A percentile compares a stretch with the other conserved stretches of the same genome.
Evolutionary conservation across 1,140 invertebrate genomes (phyloP).

Genomic region (Arion vulgaris): DNA sequence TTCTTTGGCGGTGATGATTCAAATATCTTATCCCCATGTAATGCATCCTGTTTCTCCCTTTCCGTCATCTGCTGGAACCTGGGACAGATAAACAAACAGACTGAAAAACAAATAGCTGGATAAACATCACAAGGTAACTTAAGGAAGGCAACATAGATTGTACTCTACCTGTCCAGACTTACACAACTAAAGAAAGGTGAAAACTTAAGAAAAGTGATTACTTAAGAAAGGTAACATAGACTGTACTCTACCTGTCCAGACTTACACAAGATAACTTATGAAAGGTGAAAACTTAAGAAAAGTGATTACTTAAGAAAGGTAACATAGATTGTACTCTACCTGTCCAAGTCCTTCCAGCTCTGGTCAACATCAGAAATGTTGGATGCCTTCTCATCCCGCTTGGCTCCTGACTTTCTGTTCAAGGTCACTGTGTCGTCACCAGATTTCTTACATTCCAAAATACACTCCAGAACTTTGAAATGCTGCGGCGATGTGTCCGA

Average conservation of each 20-base stretch:
- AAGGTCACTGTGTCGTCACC: conserved; percentile 67
- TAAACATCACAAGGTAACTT: too few relatives aligned
- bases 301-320: too few relatives aligned
- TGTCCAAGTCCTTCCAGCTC: conserved; percentile 77
- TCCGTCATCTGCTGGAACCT: conserved; percentile 66
- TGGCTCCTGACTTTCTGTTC: conserved; percentile 59
- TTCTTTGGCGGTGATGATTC: conserved; percentile 86
- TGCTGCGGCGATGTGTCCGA: conserved; percentile 80
- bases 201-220: too few relatives aligned
- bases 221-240: too few relatives aligned
- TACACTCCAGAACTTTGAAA: conserved; percentile 84
- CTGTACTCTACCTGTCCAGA: too few relatives aligned
- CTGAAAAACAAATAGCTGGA: not conserved
- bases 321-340: conserved; percentile 65
- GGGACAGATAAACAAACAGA: conserved; percentile 1
- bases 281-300: too few relatives aligned
- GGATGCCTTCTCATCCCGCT: conserved; percentile 76
- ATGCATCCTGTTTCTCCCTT: conserved; percentile 63
- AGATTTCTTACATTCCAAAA: conserved; percentile 83
- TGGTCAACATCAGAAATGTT: conserved; percentile 75
- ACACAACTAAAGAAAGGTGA: too few relatives aligned
- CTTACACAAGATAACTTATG: too few relatives aligned
- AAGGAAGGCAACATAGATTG: too few relatives aligned
- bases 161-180: too few relatives aligned
- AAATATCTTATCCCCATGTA: conserved; percentile 50